A percentile compares a stretch with the other conserved stretches of the same genome.
Evolutionary conservation across 2,888 invertebrate species (phyloP).

Genomic region (Conistra vaccinii): DNA sequence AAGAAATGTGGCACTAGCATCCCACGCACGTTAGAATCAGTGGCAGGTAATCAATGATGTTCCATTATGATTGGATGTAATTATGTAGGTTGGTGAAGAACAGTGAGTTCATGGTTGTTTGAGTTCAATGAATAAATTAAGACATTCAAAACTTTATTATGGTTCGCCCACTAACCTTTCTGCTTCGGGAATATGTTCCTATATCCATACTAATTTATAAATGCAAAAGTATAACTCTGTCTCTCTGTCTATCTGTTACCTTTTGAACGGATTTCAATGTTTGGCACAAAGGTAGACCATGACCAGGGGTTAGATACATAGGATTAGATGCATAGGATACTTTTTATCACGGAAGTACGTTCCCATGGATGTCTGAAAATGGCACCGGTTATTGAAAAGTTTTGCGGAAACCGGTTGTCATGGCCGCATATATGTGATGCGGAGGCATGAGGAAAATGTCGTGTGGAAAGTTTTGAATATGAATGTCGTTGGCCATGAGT

Average conservation of each 20-base stretch:
- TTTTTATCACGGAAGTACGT: neutral
- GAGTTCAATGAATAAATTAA: constrained; percentile 23
- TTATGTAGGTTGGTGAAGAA: constrained; percentile 20
- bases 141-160: neutral
- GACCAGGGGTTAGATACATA: neutral
- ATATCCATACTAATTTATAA: neutral
- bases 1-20: constrained; percentile 30
- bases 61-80: constrained; percentile 43
- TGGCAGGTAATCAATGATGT: constrained; percentile 46
- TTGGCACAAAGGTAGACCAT: neutral
- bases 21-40: constrained; percentile 43
- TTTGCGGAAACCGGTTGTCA: too few relatives aligned
- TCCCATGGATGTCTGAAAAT: neutral
- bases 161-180: neutral
- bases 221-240: neutral
- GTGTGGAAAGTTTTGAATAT: too few relatives aligned
- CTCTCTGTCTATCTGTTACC: neutral
- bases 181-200: neutral
- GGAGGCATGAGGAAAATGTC: too few relatives aligned
- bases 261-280: neutral
- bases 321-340: too few relatives aligned
- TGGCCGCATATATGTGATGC: too few relatives aligned
- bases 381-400: too few relatives aligned
- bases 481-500: too few relatives aligned
- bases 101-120: constrained; percentile 29